Base-by-base conservation (phyloP, 1,140 invertebrate species). In the Ceratosolen fusciceps region DNA sequence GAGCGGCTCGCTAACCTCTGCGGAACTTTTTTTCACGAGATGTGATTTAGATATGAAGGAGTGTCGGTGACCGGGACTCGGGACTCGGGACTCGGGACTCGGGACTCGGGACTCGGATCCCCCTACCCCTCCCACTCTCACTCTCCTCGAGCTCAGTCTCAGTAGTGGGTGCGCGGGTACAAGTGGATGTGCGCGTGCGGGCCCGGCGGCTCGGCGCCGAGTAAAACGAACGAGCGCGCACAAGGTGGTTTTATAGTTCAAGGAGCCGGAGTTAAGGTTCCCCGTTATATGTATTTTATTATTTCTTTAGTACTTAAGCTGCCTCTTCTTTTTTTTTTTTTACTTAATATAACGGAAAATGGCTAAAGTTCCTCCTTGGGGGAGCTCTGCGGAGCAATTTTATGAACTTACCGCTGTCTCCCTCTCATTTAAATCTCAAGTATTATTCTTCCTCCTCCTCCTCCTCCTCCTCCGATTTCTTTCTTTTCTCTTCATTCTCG, bases 31-130 rank as follows among this genome's bases (percentile, higher is more conserved):
- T n/a, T 84, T 84, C 83, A 71, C 82, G 70, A 85, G 84, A 87
- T 86, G 84, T 84, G 86, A 86, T 87, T 87, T 86, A 86, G 85
- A 85, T 87, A 87, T 81, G 70, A 74, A 21, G 62, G 62, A 77
- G 37, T n/a, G 65, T 19, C 24, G 29, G 60, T 34, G 31, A 19
- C 1, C 29, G 67, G 47, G 19, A 68, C 37, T 39, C 21, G n/a
- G n/a, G n/a, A n/a, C n/a, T n/a, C n/a, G n/a, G n/a, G n/a, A n/a
- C n/a, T n/a, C n/a, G n/a, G n/a, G n/a, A n/a, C n/a, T n/a, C n/a
- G n/a, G n/a, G n/a, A n/a, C n/a, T n/a, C n/a, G n/a, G n/a, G n/a
- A n/a, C n/a, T n/a, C n/a, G n/a, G n/a, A n/a, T n/a, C n/a, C n/a
- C n/a, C n/a, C n/a, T n/a, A n/a, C n/a, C n/a, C n/a, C n/a, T n/a